Evolutionary conservation across 2,888 invertebrate genomes (phyloP).

Genomic region (Drosophila atroscutellata): DNA sequence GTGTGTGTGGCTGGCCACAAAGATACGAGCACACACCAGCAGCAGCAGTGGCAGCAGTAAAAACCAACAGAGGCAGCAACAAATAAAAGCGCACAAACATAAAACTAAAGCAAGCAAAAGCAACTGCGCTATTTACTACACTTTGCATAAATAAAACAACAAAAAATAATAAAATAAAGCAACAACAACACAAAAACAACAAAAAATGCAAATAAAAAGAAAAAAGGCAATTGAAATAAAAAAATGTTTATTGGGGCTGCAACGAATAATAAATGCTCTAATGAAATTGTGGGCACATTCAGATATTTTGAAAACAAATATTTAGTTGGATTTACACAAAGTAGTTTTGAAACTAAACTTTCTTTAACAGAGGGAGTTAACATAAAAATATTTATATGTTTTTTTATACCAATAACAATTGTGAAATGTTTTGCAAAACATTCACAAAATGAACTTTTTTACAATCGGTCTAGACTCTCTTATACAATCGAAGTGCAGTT

Average conservation of each 20-base stretch:
- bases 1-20: constrained; percentile 47
- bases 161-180: constrained; percentile 25
- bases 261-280: constrained; percentile 29
- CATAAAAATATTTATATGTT: neutral
- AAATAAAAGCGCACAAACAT: constrained; percentile 61
- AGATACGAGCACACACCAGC: constrained; percentile 21
- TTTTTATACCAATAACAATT: neutral
- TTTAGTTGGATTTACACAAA: neutral
- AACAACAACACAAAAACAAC: constrained; percentile 1
- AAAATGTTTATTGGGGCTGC: neutral
- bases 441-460: neutral
- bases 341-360: neutral
- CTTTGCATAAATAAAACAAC: constrained; percentile 68
- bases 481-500: constrained; percentile 16
- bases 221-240: constrained; percentile 34
- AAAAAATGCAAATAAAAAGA: constrained; percentile 29
- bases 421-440: neutral
- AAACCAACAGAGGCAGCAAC: constrained; percentile 48
- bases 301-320: neutral
- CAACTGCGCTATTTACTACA: constrained; percentile 75
- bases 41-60: constrained; percentile 43
- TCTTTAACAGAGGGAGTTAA: too few species aligned
- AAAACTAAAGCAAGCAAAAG: constrained; percentile 74
- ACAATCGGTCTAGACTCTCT: neutral
- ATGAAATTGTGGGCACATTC: neutral